These are phyloP conservation scores for Agrochola litura DNA, from an alignment of 2,888 invertebrate genomes.

Conservation along the genomic window DNA sequence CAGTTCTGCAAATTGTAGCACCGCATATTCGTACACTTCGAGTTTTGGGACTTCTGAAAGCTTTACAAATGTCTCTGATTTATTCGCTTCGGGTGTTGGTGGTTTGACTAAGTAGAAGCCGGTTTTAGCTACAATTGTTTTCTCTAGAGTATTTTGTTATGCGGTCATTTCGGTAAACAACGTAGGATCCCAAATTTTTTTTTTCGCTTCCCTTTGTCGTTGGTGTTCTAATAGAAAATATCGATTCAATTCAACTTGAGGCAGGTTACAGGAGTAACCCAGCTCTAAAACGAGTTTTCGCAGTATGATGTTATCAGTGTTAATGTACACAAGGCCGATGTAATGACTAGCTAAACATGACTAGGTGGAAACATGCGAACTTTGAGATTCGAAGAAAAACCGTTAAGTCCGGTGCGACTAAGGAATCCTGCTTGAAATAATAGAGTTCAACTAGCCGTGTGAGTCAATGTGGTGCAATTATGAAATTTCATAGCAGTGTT, in stretches of 20 bases:
- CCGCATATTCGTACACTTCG: conserved; percentile 34
- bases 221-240: conserved; percentile 1
- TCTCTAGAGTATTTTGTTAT: conserved; percentile 28
- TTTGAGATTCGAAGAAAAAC: conserved; percentile 34
- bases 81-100: conserved; percentile 47
- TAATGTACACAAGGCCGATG: conserved; percentile 40
- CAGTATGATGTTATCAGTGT: conserved; percentile 30
- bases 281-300: conserved; percentile 22
- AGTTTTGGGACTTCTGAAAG: conserved; percentile 52
- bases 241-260: neutral
- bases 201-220: neutral
- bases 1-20: conserved; percentile 49
- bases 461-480: conserved; percentile 36
- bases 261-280: conserved; percentile 1
- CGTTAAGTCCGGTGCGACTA: conserved; percentile 31
- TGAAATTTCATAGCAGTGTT: conserved; percentile 39
- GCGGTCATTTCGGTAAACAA: neutral
- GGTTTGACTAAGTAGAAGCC: conserved; percentile 46
- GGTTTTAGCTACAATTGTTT: conserved; percentile 47
- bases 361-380: conserved; percentile 23
- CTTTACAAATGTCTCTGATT: conserved; percentile 61
- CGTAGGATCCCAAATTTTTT: neutral
- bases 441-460: conserved; percentile 37
- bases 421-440: conserved; percentile 52
- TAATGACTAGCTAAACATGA: conserved; percentile 44